These are phyloP conservation scores for Pelodytes ibericus DNA, from an alignment of 2,797 vertebrate species.

Conservation along the genomic window DNA sequence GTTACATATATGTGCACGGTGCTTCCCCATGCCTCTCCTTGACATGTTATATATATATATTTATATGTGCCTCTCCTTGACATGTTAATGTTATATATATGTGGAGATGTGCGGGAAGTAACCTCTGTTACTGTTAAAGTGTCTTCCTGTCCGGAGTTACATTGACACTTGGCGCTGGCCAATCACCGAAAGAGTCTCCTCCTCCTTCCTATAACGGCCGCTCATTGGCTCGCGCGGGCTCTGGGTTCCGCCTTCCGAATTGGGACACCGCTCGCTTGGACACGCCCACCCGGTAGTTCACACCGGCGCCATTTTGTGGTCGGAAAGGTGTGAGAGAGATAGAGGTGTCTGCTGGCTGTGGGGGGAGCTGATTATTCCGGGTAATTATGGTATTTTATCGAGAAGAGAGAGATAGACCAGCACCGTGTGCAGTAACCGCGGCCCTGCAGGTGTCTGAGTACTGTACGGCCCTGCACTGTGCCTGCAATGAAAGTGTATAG, in stretches of 20 bases:
- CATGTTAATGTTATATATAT: no score
- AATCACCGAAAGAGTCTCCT: neutral
- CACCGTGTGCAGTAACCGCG: neutral
- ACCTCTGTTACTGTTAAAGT: no score
- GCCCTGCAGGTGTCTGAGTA: no score
- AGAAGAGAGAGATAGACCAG: neutral
- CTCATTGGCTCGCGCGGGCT: neutral
- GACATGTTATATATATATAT: no score
- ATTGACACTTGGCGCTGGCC: neutral
- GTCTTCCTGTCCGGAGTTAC: neutral
- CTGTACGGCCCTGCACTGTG: no score
- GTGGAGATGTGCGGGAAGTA: no score
- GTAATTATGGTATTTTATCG: neutral
- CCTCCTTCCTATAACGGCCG: neutral
- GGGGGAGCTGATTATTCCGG: neutral
- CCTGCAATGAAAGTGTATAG: no score
- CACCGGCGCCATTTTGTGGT: constrained; percentile 10
- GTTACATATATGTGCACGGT: no score
- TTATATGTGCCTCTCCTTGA: no score
- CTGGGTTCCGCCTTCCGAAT: neutral
- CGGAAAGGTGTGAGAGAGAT: neutral
- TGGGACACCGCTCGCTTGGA: neutral
- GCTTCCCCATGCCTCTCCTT: no score
- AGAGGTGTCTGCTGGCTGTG: neutral
- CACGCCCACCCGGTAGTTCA: neutral